Evolutionary conservation across 2,888 invertebrate species (phyloP).

Genomic region (Psylliodes chrysocephalus): DNA sequence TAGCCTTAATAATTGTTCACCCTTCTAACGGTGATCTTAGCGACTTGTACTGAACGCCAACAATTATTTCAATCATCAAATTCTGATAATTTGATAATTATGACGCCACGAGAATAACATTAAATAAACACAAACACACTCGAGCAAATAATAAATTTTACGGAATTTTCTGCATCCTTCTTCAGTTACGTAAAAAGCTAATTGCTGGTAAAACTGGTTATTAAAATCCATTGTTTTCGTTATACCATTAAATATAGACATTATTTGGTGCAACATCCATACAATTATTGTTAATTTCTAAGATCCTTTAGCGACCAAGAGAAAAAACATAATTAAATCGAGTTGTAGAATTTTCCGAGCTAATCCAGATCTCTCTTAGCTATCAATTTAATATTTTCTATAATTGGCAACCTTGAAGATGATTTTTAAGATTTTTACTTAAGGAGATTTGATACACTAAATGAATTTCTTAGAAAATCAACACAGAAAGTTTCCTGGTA

Average conservation of each 20-base stretch:
- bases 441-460: no score
- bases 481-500: no score
- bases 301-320: conserved; percentile 15
- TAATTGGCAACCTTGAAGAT: no score
- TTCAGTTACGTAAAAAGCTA: conserved; percentile 41
- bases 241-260: conserved; percentile 33
- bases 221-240: conserved; percentile 37
- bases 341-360: neutral
- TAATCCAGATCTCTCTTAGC: neutral
- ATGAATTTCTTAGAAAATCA: no score
- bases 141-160: conserved; percentile 24
- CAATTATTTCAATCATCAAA: no score
- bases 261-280: conserved; percentile 38
- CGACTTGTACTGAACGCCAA: no score
- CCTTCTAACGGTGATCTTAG: no score
- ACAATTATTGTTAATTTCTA: conserved; percentile 25
- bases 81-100: no score
- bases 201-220: conserved; percentile 37
- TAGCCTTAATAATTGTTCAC: no score
- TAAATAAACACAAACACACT: conserved; percentile 1
- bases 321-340: conserved; percentile 2
- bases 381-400: no score
- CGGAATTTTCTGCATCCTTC: conserved; percentile 41
- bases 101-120: conserved; percentile 1
- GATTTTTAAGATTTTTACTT: no score